Conservation (phyloP, 1,140 invertebrate species). For the Notospermus geniculatus region DNA sequence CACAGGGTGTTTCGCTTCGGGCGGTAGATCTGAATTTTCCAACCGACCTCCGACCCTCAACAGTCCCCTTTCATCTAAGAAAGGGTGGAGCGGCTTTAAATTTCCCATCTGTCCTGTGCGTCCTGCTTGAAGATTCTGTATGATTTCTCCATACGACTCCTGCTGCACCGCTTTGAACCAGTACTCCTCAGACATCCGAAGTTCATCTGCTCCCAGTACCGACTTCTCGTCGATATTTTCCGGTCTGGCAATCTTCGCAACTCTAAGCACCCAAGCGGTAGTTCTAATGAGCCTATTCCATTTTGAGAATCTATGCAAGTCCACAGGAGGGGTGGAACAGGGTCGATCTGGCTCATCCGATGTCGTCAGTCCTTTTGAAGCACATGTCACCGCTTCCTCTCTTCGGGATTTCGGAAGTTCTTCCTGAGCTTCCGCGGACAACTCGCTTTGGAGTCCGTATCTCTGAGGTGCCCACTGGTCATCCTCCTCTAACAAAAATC, state of each 20-base stretch:
- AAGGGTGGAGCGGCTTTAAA: not conserved
- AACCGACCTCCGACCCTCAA: not conserved
- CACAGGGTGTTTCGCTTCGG: not conserved
- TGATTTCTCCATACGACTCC: not conserved
- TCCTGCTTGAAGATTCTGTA: not conserved
- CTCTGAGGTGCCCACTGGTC: not conserved
- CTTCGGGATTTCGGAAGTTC: not conserved
- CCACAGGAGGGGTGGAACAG: too few relatives aligned
- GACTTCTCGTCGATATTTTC: not conserved
- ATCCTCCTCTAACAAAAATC: constrained; percentile 7
- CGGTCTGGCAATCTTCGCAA: not conserved
- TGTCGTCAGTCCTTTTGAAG: not conserved
- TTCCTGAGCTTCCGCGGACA: not conserved
- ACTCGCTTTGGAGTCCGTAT: not conserved
- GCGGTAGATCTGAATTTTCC: not conserved
- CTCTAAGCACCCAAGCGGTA: not conserved
- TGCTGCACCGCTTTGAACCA: not conserved
- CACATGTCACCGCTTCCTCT: not conserved
- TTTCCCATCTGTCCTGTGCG: not conserved
- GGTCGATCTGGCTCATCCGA: not conserved
- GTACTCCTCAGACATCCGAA: not conserved
- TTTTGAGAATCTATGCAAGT: not conserved
- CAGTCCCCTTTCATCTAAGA: not conserved
- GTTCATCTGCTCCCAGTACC: not conserved
- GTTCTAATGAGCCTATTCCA: not conserved